Conservation (phyloP, 2,113 vertebrate species). For the Nothocercus nigrocapillus region DNA sequence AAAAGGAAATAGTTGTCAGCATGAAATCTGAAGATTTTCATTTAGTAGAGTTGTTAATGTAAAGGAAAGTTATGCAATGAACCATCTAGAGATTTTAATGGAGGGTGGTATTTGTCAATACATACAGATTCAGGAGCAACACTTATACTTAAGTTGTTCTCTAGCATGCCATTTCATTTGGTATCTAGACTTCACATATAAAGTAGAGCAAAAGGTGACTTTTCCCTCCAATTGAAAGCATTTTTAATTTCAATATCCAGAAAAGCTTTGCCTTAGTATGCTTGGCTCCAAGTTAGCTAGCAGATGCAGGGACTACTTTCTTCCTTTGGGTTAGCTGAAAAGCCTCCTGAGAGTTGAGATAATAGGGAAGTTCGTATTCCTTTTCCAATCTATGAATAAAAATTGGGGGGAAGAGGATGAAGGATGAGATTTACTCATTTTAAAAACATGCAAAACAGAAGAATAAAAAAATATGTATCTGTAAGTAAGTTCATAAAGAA, state of each 20-base stretch:
- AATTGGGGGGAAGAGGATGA: constrained; percentile 28
- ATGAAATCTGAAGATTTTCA: neutral
- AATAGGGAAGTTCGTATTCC: constrained; percentile 60
- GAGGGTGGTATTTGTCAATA: constrained; percentile 5
- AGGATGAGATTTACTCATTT: neutral
- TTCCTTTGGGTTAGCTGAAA: constrained; percentile 58
- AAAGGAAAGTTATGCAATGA: neutral
- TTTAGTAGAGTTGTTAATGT: neutral
- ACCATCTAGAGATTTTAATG: constrained; percentile 51
- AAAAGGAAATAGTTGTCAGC: neutral
- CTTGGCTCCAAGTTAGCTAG: constrained; percentile 37
- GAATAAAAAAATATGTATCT: neutral
- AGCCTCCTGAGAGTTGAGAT: constrained; percentile 64
- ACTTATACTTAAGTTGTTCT: neutral
- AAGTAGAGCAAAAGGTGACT: neutral
- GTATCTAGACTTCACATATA: neutral
- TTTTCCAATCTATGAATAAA: constrained; percentile 71
- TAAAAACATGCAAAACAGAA: neutral
- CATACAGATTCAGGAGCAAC: neutral
- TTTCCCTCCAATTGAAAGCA: neutral
- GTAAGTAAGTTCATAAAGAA: neutral
- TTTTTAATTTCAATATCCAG: neutral
- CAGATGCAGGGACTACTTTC: constrained; percentile 35
- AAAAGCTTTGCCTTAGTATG: neutral
- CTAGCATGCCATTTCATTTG: neutral